A percentile compares a stretch with the other conserved stretches of the same genome.
phyloP scores from a whole-genome alignment of 2,797 vertebrate genomes.

The Chiloscyllium punctatum region DNA sequence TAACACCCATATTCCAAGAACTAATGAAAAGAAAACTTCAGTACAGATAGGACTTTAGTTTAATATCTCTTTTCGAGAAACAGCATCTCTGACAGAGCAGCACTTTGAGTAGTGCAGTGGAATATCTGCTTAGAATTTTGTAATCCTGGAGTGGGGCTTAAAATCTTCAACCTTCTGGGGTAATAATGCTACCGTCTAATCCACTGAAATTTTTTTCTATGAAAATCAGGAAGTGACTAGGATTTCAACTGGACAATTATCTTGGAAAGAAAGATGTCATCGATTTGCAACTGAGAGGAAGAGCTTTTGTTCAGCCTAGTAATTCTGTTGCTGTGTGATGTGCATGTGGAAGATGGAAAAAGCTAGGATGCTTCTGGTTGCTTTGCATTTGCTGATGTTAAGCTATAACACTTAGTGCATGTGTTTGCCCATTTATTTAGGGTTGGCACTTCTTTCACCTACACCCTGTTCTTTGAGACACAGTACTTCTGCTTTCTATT shows the following conservation, averaged over 20 bases:
- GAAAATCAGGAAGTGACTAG: not conserved
- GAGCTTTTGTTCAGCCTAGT: not conserved
- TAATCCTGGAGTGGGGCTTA: not conserved
- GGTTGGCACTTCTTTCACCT: not conserved
- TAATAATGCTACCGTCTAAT: not conserved
- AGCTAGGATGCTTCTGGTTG: not conserved
- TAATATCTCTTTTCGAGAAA: not conserved
- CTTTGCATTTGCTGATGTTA: not conserved
- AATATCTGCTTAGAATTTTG: not conserved
- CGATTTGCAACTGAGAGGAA: not conserved
- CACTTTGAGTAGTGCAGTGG: not conserved
- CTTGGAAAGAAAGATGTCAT: not conserved
- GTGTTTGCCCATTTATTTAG: slow-evolving; percentile 10
- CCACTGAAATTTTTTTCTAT: too few relatives aligned
- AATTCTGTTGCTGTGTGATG: not conserved
- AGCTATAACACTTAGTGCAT: not conserved
- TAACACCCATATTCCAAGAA: too few relatives aligned
- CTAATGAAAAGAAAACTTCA: too few relatives aligned
- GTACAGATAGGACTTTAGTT: not conserved
- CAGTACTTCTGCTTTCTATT: not conserved
- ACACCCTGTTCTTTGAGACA: slow-evolving; percentile 5
- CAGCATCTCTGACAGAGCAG: not conserved
- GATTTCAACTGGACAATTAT: not conserved
- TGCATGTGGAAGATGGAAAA: not conserved
- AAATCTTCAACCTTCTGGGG: not conserved